Base-by-base conservation (phyloP, 2,113 vertebrate species). In the Syngnathus typhle region DNA sequence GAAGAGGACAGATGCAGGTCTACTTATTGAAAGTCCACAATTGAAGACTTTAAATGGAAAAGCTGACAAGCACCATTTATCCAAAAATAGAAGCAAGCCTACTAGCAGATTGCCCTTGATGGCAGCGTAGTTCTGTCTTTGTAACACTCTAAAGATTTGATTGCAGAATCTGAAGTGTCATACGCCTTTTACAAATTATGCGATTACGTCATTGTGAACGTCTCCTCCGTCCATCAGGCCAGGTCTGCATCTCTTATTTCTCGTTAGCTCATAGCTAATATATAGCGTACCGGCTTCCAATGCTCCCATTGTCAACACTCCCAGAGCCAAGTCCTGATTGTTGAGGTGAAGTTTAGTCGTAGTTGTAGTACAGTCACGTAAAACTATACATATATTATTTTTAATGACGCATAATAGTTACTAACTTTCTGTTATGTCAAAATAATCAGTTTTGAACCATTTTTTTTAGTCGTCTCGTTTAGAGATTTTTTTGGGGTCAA, bases 21-120 rank as follows among this genome's bases (percentile, higher is more conserved):
- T 46, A 2, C 23, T 51, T 51, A n/a, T 51, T n/a, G 9, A 7
- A 51, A 7, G 10, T 23, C 21, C 6, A 55, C 21, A 55, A 13
- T 12, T 27, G 52, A 55, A 67, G 46, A 52, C 23, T 72, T 70
- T 60, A 73, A 27, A 74, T 38, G 47, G 8, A 19, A 52, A 52
- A 21, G 49, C 7, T 49, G 46, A 18, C 46, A 7, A 49, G 46
- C 6, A 0, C 46, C 46, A 16, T 49, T 19, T 18, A 49, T 6
- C 18, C 46, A 49, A 18, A 49, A 18, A 19, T 49, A 49, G 46
- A 49, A 49, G 2, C 46, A 49, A 7, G 27, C 27, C 27, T 32
- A 32, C 2, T 32, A 49, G 46, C 18, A 16, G 16, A 7, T 16
- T 49, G 46, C 46, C 46, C 7, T 18, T 16, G 13, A 46, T 18